Evolutionary conservation across 2,113 vertebrate species (phyloP).

Genomic region (Tetrao urogallus): DNA sequence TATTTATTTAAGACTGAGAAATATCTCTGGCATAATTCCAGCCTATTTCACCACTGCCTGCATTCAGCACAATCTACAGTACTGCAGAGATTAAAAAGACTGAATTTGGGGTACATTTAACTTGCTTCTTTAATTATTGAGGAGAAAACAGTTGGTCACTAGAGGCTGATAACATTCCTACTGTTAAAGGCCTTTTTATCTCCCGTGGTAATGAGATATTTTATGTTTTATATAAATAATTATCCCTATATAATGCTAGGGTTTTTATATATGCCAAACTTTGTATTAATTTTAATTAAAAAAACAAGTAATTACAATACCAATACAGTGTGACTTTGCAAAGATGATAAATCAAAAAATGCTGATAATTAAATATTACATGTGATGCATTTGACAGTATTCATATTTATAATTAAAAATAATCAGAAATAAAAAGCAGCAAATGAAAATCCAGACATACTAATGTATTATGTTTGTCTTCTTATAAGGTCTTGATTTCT

Average conservation of each 20-base stretch:
- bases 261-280: constrained; percentile 31
- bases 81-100: constrained; percentile 60
- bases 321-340: background rate
- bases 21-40: constrained; percentile 36
- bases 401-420: background rate
- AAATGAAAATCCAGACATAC: background rate
- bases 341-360: constrained; percentile 45
- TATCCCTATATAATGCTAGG: constrained; percentile 44
- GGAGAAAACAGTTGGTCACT: constrained; percentile 71
- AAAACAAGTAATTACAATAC: constrained; percentile 12
- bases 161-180: constrained; percentile 67
- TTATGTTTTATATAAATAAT: constrained; percentile 64
- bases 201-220: background rate
- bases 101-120: constrained; percentile 47
- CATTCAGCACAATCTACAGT: background rate
- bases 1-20: constrained; percentile 59
- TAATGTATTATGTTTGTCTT: background rate
- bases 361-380: constrained; percentile 61
- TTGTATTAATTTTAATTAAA: constrained; percentile 53
- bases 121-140: constrained; percentile 75
- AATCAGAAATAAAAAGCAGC: background rate
- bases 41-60: constrained; percentile 22
- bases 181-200: constrained; percentile 49
- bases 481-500: background rate
- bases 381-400: background rate